phyloP scores from a whole-genome alignment of 2,888 invertebrate species.

The Tuberolachnus salignus region DNA sequence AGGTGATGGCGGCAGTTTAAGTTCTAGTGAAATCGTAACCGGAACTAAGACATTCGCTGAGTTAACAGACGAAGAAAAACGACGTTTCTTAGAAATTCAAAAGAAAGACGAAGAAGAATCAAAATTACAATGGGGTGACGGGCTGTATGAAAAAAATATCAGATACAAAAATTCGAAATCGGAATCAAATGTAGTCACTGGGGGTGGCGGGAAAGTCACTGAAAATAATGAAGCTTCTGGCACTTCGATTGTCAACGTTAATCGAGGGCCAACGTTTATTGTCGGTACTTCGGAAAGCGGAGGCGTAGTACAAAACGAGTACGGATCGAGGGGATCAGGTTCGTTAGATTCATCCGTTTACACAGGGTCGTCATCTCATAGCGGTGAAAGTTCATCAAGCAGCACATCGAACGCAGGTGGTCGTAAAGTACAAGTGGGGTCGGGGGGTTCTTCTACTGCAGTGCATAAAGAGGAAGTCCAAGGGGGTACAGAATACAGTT shows the following conservation, averaged over 20 bases:
- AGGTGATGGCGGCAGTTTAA: slow-evolving; percentile 1
- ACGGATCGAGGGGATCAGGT: slow-evolving; percentile 3
- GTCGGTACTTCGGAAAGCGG: not conserved
- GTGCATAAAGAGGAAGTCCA: not conserved
- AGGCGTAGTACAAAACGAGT: not conserved
- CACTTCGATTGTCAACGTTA: not conserved
- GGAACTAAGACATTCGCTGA: slow-evolving; percentile 53
- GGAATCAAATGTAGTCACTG: not conserved
- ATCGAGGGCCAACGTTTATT: slow-evolving; percentile 26
- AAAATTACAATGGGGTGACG: slow-evolving; percentile 58
- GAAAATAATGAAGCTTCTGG: slow-evolving; percentile 10
- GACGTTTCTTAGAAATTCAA: slow-evolving; percentile 59
- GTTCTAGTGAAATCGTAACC: not conserved
- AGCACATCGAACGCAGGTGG: not conserved
- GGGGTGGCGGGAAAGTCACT: not conserved
- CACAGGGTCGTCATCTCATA: not conserved
- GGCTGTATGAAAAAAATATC: slow-evolving; percentile 57
- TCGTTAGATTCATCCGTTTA: not conserved
- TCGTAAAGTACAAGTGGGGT: not conserved
- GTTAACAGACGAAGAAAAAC: slow-evolving; percentile 63
- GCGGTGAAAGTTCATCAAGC: not conserved
- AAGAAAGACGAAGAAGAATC: slow-evolving; percentile 58
- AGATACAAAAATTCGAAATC: slow-evolving; percentile 38
- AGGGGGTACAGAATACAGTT: not conserved
- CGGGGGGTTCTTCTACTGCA: not conserved